Percentiles rank a stretch among this genome's conserved stretches.
These are phyloP conservation scores for Drosophila kuntzei DNA, from an alignment of 2,888 invertebrate genomes.

Conservation along the genomic window DNA sequence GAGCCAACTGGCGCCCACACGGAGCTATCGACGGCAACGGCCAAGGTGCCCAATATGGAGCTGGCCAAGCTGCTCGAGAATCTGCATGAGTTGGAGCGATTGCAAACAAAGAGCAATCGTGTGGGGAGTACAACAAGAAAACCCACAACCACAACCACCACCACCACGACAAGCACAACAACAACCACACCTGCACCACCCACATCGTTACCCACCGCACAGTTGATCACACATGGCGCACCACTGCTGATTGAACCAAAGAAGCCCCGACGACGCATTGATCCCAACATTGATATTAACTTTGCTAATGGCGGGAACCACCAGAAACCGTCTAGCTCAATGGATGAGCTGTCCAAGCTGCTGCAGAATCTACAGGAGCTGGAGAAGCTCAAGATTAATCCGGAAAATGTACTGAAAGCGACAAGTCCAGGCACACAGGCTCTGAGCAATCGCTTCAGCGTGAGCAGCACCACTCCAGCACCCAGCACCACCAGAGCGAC, in stretches of 20 bases:
- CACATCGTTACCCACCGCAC: conserved; percentile 49
- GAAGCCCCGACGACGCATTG: conserved; percentile 81
- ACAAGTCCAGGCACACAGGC: conserved; percentile 39
- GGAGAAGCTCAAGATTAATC: conserved; percentile 81
- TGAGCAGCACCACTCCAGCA: neutral
- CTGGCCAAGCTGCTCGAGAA: conserved; percentile 86
- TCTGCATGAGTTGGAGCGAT: conserved; percentile 83
- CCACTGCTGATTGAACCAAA: conserved; percentile 79
- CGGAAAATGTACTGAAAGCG: conserved; percentile 72
- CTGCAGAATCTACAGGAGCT: conserved; percentile 85
- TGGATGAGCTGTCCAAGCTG: conserved; percentile 85
- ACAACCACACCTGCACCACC: conserved; percentile 60
- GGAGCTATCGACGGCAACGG: conserved; percentile 75
- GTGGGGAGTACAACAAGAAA: conserved; percentile 41
- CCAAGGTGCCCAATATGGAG: conserved; percentile 80
- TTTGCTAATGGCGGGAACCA: conserved; percentile 76
- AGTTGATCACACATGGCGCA: conserved; percentile 78
- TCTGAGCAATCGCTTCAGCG: conserved; percentile 71
- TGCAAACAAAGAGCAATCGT: conserved; percentile 64
- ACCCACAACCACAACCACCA: conserved; percentile 49
- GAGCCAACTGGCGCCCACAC: conserved; percentile 76
- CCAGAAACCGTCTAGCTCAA: conserved; percentile 53
- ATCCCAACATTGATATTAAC: conserved; percentile 81
- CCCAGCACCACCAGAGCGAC: conserved; percentile 27
- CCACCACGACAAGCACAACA: conserved; percentile 48